Conservation (phyloP, 2,888 invertebrate genomes). For the Loripinus fragilis region DNA sequence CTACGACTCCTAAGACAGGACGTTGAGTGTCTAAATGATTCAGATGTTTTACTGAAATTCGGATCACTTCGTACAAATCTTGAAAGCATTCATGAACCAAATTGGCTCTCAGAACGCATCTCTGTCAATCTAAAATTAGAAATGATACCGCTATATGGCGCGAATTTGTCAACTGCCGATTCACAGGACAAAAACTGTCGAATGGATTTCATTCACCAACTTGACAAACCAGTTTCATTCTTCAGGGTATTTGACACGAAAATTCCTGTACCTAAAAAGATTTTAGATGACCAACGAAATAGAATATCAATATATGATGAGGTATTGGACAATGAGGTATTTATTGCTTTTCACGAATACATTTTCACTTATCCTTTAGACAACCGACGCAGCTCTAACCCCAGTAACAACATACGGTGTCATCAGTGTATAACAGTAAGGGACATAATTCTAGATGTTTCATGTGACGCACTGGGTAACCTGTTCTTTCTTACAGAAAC, state of each 20-base stretch:
- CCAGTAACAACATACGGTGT: slow-evolving; percentile 34
- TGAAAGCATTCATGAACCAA: slow-evolving; percentile 35
- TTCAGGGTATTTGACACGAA: slow-evolving; percentile 40
- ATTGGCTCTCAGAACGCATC: slow-evolving; percentile 47
- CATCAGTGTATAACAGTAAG: slow-evolving; percentile 35
- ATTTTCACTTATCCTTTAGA: slow-evolving; percentile 47
- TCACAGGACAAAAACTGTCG: slow-evolving; percentile 35
- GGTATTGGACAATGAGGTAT: slow-evolving; percentile 42
- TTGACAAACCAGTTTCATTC: slow-evolving; percentile 38
- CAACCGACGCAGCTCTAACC: slow-evolving; percentile 35
- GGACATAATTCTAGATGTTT: slow-evolving; percentile 49
- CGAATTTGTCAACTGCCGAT: background rate
- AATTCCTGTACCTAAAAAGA: slow-evolving; percentile 40
- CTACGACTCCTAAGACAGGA: slow-evolving; percentile 19
- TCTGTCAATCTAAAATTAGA: slow-evolving; percentile 31
- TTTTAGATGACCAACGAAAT: slow-evolving; percentile 36
- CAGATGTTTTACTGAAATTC: slow-evolving; percentile 44
- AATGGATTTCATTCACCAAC: slow-evolving; percentile 39
- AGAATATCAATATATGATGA: slow-evolving; percentile 47
- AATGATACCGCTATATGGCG: slow-evolving; percentile 39
- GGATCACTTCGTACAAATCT: slow-evolving; percentile 40
- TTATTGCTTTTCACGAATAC: slow-evolving; percentile 48
- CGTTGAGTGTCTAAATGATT: slow-evolving; percentile 20
- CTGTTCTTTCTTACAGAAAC: slow-evolving; percentile 35
- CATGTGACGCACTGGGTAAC: slow-evolving; percentile 31